Conservation (phyloP, 2,113 vertebrate genomes). For the Hiodon alosoides region DNA sequence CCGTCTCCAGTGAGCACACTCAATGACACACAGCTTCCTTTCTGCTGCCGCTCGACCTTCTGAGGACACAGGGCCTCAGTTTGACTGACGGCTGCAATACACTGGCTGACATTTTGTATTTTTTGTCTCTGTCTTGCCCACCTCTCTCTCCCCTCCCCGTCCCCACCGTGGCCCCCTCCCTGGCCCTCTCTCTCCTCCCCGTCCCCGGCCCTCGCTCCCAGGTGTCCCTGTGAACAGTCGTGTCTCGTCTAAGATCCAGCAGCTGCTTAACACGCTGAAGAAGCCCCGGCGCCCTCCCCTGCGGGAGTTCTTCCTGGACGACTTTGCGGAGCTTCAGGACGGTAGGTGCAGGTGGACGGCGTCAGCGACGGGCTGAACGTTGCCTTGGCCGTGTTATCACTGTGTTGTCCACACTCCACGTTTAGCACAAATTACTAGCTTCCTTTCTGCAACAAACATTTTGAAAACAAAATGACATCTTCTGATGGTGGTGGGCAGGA, state of each 20-base stretch:
- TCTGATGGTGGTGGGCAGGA: too few relatives aligned
- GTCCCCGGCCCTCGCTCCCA: constrained; percentile 44
- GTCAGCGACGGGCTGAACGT: too few relatives aligned
- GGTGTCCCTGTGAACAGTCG: constrained; percentile 91
- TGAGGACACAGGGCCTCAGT: background rate
- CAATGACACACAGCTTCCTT: too few relatives aligned
- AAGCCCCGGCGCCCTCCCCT: constrained; percentile 88
- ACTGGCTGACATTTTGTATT: background rate
- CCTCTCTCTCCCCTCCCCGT: too few relatives aligned
- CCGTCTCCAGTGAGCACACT: too few relatives aligned
- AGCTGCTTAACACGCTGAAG: constrained; percentile 92
- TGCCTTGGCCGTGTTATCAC: background rate
- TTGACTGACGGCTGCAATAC: constrained; percentile 28
- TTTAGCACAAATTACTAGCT: too few relatives aligned
- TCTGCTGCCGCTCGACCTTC: background rate
- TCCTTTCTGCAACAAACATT: too few relatives aligned
- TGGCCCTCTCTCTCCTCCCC: constrained; percentile 16
- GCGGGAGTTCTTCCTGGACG: constrained; percentile 91
- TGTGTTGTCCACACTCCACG: too few relatives aligned
- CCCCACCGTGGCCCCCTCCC: too few relatives aligned
- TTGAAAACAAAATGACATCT: too few relatives aligned
- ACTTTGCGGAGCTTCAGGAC: constrained; percentile 88
- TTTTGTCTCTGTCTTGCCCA: background rate
- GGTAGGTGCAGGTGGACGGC: constrained; percentile 57
- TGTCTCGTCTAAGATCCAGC: constrained; percentile 96